Evolutionary conservation across 2,113 vertebrate species (phyloP).

Genomic region (Enhydra lutris): DNA sequence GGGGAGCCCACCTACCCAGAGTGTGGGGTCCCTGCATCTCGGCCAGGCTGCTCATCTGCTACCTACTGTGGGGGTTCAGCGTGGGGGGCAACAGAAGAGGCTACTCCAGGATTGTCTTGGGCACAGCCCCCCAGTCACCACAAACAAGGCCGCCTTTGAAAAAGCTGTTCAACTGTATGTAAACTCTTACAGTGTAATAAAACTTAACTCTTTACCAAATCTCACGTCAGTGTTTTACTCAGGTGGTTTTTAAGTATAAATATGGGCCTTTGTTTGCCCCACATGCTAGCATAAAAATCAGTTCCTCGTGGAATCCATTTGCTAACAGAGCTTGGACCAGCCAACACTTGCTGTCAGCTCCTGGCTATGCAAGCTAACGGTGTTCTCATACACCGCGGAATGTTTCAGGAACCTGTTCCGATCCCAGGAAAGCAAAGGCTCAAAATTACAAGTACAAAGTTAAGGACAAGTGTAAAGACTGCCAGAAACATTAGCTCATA

Average conservation of each 20-base stretch:
- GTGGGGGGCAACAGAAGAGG: background rate
- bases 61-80: background rate
- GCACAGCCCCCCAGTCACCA: background rate
- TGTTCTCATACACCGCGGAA: background rate
- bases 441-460: background rate
- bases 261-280: background rate
- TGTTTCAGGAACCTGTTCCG: background rate
- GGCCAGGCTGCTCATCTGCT: background rate
- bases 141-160: background rate
- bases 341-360: background rate
- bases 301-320: background rate
- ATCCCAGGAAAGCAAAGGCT: background rate
- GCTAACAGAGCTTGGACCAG: background rate
- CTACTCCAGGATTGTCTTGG: background rate
- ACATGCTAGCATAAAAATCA: background rate
- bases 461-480: background rate
- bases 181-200: background rate
- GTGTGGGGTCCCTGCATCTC: background rate
- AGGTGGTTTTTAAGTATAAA: background rate
- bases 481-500: background rate
- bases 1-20: rapidly evolving
- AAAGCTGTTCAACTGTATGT: background rate
- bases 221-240: background rate
- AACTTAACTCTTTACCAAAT: background rate
- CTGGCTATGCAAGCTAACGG: background rate